These are phyloP conservation scores for Noctua janthe DNA, from an alignment of 2,888 invertebrate species.

Conservation along the genomic window DNA sequence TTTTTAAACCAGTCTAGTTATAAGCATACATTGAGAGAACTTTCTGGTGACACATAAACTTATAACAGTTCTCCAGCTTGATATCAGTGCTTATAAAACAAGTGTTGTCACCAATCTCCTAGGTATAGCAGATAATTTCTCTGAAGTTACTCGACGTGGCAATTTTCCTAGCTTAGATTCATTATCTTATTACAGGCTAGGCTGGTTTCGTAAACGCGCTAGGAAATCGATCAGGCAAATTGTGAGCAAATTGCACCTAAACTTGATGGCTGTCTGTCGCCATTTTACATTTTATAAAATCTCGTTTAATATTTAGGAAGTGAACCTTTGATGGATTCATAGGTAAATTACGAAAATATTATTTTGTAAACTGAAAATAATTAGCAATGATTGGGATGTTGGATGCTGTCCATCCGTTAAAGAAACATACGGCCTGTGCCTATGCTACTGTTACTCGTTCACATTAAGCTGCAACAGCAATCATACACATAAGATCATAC, in stretches of 20 bases:
- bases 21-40: slow-evolving; percentile 4
- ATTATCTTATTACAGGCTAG: slow-evolving; percentile 69
- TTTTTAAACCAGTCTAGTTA: background rate
- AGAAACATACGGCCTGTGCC: background rate
- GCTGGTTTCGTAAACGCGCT: slow-evolving; percentile 73
- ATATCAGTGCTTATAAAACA: slow-evolving; percentile 53
- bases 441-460: no score
- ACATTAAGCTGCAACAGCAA: no score
- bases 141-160: slow-evolving; percentile 47
- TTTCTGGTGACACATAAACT: slow-evolving; percentile 6
- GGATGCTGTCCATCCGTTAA: background rate
- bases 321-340: background rate
- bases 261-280: slow-evolving; percentile 43
- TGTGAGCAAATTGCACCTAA: slow-evolving; percentile 69
- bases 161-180: slow-evolving; percentile 71
- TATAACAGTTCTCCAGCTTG: slow-evolving; percentile 46
- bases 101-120: no score
- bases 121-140: slow-evolving; percentile 64
- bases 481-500: no score
- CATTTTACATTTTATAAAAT: slow-evolving; percentile 52
- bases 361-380: background rate
- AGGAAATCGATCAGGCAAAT: slow-evolving; percentile 65
- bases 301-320: slow-evolving; percentile 9
- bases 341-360: background rate
- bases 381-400: background rate